Base-by-base conservation (phyloP, 2,888 invertebrate species). In the Flexamia atlantica region DNA sequence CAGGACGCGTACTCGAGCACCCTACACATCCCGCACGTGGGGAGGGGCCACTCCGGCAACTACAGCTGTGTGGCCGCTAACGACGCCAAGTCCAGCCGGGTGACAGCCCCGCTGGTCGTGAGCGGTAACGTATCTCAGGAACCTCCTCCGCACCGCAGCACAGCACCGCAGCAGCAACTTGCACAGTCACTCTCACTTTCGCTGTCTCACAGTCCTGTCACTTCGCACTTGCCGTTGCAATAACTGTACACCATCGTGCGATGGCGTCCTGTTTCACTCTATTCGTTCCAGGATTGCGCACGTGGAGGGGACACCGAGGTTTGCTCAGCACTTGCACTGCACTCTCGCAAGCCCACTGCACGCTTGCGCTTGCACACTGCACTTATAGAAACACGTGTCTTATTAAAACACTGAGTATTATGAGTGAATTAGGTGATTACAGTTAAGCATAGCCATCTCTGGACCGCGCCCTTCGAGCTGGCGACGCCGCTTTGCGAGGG, bases 11-110 rank as follows among this genome's bases (percentile, higher is more conserved):
- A 89, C 88, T 89, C 89, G 36, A 90, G 89, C 83, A 91, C 95
- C 87, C 89, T 95, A 84, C 93, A 95, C 20, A 94, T 95, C 87
- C 94, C 94, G 90, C 94, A 94, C 88, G 92, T 95, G 60, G 93
- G 92, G 84, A 93, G 94, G 60, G 91, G 91, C 86, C 95, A 95
- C 87, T 93, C 93, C 87, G 95, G 95, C 25, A 93, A 93, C 88
- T 95, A 95, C 88, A 93, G 95, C 20, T 95, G 95, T 89, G 93
- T 93, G 89, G 95, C 95, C 5, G 92, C 93, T 72, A 95, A 95
- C 89, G 93, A 94, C 83, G 95, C 94, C 84, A 94, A 95, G 46
- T 93, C 92, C 86, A 93, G 94, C 83, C 94, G 93, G 89, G 94
- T 93, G 87, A 93, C 93, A 42, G 93, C 94, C 17, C 92, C 93